These are phyloP conservation scores for Schizopygopsis pylzovi DNA, from an alignment of 2,797 vertebrate species.

Conservation along the genomic window DNA sequence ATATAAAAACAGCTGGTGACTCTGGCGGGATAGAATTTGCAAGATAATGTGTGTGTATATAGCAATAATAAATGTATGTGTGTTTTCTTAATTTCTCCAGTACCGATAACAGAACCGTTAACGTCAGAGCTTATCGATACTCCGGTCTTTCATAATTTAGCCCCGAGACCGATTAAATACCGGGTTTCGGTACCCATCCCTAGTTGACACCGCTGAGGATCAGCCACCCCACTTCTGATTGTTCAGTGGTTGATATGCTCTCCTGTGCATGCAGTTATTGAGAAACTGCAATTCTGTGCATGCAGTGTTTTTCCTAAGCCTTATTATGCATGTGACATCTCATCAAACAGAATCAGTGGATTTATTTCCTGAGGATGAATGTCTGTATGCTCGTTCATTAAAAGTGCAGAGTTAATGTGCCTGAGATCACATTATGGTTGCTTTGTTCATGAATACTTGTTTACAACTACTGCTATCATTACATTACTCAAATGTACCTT, in stretches of 20 bases:
- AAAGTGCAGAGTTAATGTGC: background rate
- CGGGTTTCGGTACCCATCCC: no score
- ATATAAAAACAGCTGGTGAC: no score
- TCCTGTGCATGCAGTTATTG: background rate
- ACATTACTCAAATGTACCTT: background rate
- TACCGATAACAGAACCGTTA: no score
- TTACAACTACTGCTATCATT: background rate
- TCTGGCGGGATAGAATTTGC: no score
- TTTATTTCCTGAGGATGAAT: conserved; percentile 5
- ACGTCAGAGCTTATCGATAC: no score
- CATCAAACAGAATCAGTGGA: conserved; percentile 6
- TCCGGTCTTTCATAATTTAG: no score
- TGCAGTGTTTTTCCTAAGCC: background rate
- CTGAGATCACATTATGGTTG: background rate
- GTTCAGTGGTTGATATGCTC: conserved; percentile 40
- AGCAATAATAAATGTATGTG: no score
- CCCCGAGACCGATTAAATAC: no score
- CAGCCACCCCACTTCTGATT: conserved; percentile 3
- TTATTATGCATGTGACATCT: conserved; percentile 6
- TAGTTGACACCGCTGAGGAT: conserved; percentile 32
- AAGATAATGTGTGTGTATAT: no score
- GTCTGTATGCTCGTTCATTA: background rate
- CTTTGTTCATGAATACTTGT: background rate
- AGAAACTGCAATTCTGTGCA: background rate
- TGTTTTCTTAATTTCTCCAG: no score